A percentile compares a stretch with the other conserved stretches of the same genome.
Evolutionary conservation across 2,113 vertebrate species (phyloP).

Genomic region (Scophthalmus maximus): DNA sequence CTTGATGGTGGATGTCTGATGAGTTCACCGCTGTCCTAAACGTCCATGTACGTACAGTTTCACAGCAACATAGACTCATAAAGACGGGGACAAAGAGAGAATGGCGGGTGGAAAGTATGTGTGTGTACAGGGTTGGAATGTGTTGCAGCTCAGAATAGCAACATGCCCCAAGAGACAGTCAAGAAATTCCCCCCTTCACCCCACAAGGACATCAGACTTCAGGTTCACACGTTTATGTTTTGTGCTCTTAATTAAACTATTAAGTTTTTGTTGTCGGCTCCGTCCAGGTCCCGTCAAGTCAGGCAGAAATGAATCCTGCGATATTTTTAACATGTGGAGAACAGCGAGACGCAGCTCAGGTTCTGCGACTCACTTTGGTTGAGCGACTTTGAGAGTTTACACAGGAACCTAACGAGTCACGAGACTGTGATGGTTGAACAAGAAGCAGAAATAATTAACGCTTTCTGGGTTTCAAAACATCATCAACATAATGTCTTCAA

Average conservation of each 20-base stretch:
- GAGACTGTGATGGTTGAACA: no score
- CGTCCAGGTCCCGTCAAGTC: not conserved
- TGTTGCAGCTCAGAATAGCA: conserved; percentile 81
- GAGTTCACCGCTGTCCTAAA: not conserved
- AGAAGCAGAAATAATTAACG: not conserved
- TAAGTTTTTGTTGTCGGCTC: not conserved
- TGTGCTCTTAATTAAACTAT: not conserved
- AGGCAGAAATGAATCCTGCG: conserved; percentile 12
- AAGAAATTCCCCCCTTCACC: conserved; percentile 74
- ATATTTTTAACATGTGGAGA: conserved; percentile 11
- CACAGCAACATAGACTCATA: not conserved
- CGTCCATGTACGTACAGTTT: not conserved
- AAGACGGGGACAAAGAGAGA: conserved; percentile 43
- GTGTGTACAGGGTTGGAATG: conserved; percentile 77
- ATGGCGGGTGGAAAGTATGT: conserved; percentile 77
- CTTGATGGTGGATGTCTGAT: not conserved
- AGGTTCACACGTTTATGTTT: conserved; percentile 26
- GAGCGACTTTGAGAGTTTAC: not conserved
- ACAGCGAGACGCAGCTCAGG: not conserved
- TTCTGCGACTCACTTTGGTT: not conserved
- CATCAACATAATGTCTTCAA: no score
- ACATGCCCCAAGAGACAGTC: conserved; percentile 69
- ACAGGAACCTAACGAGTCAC: not conserved
- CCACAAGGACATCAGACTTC: conserved; percentile 64
- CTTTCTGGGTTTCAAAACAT: no score